Conservation (phyloP, 2,113 vertebrate genomes). For the Alaudala cheleensis region DNA sequence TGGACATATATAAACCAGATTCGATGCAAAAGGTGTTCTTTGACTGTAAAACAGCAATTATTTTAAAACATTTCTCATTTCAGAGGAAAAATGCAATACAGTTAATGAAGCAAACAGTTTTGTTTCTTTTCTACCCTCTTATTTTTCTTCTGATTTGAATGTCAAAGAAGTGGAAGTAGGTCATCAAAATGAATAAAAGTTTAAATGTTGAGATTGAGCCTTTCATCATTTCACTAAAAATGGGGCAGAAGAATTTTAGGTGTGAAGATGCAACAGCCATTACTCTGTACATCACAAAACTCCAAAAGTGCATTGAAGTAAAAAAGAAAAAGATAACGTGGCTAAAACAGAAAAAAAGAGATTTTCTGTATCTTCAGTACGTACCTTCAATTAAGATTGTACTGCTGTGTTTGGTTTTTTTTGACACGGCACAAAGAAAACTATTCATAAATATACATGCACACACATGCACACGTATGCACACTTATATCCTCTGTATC, state of each 20-base stretch:
- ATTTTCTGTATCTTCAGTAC: neutral
- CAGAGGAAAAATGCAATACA: neutral
- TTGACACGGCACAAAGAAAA: neutral
- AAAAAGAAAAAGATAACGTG: neutral
- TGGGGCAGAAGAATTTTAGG: neutral
- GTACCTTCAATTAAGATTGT: neutral
- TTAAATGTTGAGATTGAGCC: neutral
- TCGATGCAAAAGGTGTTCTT: neutral
- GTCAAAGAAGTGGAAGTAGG: neutral
- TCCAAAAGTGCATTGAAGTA: neutral
- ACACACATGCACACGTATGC: fast-evolving
- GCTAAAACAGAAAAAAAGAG: neutral
- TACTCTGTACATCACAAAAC: neutral
- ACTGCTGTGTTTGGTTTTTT: neutral
- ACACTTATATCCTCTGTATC: neutral
- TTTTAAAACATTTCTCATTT: neutral
- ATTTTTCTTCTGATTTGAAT: neutral
- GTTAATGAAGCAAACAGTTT: neutral
- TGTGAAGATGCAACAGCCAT: neutral
- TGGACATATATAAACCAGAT: neutral
- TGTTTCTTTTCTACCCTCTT: neutral
- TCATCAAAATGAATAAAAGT: neutral
- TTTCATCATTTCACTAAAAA: neutral
- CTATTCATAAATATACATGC: neutral
- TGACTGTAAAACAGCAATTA: neutral